Percentiles rank a stretch among this genome's conserved stretches.
Evolutionary conservation across 2,888 invertebrate species (phyloP).

Genomic region (Drosophila meridionalis): DNA sequence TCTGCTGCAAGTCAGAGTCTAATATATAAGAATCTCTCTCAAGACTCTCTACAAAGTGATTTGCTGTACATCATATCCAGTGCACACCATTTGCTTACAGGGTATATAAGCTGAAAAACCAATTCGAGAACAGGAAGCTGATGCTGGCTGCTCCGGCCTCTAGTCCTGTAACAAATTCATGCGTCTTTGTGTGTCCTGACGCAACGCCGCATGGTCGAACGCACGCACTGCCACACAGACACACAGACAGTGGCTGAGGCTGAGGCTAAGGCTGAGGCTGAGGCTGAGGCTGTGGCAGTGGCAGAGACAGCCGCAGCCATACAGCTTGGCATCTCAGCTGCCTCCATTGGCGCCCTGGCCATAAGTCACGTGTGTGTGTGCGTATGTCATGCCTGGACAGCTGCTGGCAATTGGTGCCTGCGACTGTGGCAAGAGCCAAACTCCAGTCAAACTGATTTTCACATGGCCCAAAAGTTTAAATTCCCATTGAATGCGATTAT

Average conservation of each 20-base stretch:
- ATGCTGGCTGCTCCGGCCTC: slow-evolving; percentile 11
- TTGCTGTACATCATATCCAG: background rate
- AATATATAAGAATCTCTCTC: background rate
- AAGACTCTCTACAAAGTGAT: too few species aligned
- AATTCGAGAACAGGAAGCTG: slow-evolving; percentile 62
- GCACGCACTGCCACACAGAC: slow-evolving; percentile 32
- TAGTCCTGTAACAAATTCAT: slow-evolving; percentile 68
- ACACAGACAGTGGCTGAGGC: background rate
- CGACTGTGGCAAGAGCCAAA: slow-evolving; percentile 18
- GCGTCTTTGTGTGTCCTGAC: slow-evolving; percentile 45
- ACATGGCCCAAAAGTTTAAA: slow-evolving; percentile 30
- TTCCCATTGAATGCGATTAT: slow-evolving; percentile 44
- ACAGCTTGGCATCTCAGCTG: slow-evolving; percentile 20
- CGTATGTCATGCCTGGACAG: slow-evolving; percentile 32
- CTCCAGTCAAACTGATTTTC: slow-evolving; percentile 36
- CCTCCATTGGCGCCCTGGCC: slow-evolving; percentile 2
- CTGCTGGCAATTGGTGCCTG: slow-evolving; percentile 40
- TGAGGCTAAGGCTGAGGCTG: background rate
- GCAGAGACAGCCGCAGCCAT: slow-evolving; percentile 5
- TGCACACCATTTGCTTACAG: slow-evolving; percentile 7
- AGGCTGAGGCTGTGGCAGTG: background rate
- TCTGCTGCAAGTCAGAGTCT: too few species aligned
- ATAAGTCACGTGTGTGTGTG: slow-evolving; percentile 10
- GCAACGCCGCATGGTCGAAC: slow-evolving; percentile 56
- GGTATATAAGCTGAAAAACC: slow-evolving; percentile 40